Evolutionary conservation across 1,140 invertebrate genomes (phyloP), one percentile per base, ranked within the genome.

Genomic region (Melanaphis sacchari): DNA sequence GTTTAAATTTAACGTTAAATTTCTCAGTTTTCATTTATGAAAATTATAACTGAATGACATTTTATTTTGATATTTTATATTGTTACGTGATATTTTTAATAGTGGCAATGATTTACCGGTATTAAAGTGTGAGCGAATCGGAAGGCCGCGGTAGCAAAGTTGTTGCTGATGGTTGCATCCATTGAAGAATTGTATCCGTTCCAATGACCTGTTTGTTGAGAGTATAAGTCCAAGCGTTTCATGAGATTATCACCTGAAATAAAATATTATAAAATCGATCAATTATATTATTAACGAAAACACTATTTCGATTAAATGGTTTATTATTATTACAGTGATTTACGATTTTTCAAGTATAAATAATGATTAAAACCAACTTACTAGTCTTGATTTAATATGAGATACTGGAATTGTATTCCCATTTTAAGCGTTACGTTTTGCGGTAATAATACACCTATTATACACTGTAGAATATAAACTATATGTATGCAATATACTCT

Each of bases 41-140:
- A 76, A n/a, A n/a, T 31, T 66, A 66, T 59, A 11, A 2, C 11
- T 31, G 15, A 11, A 15, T 31, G 26, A 59, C 24, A 59, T 59
- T 59, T 59, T 59, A 31, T 59, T 54, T 24, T 22, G 26, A n/a
- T 66, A 66, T 66, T n/a, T n/a, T n/a, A n/a, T n/a, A n/a, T n/a
- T n/a, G n/a, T n/a, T n/a, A n/a, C n/a, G n/a, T n/a, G n/a, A n/a
- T n/a, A 18, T 1, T n/a, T 15, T n/a, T 15, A n/a, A 66, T 21
- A 76, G 8, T 84, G 40, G 2, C 8, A 8, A 84, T 18, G 31
- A 9, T 94, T 95, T 95, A 96, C 96, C 94, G 97, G 97, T 93
- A 98, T 95, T 8, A 98, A 95, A 0, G 98, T 98, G 94, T 99
- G 99, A 0, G 98, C 99, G 95, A 99, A 99, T 93, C 98, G 95